Base-by-base conservation (phyloP, 1,140 invertebrate species). In the Samia ricini region DNA sequence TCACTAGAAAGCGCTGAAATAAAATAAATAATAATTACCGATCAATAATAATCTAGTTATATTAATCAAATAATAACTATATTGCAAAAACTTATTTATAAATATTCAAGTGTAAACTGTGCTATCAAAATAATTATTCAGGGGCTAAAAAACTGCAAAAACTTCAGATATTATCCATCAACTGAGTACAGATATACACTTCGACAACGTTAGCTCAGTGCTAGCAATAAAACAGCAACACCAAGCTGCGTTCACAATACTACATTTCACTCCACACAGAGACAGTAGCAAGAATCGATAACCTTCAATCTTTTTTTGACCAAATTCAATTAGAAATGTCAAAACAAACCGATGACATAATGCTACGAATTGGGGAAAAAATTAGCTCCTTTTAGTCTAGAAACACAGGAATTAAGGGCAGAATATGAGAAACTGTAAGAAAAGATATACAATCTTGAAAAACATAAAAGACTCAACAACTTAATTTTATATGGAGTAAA, bases 201-300 rank as follows among this genome's bases (percentile, higher is more conserved):
- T 49, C 15, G 48, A 49, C 12, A 49, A 26, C 3, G 26, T 26
- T 8, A 49, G 4, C 20, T 54, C 51, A 54, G 7, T 21, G 21
- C 22, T 21, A 20, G 2, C 51, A 54, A 54, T 19, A n/a, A 21
- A 54, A 54, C 48, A 15, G 48, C 48, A n/a, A n/a, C n/a, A n/a
- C 12, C 12, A 15, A 49, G 50, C 50, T 51, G 50, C 50, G 21
- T 51, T 51, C 50, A 51, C 4, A 21, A 19, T 20, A 56, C 21
- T 5, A 29, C 54, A 23, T 56, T 56, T 10, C 54, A n/a, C n/a
- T n/a, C n/a, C n/a, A 56, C 22, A 2, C 54, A 56, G 7, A 8
- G 4, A 6, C n/a, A 26, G 15, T 24, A 29, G 4, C n/a, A 56
- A 94, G 8, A 64, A 85, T 0, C 91, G 92, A 15, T 73, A 78